A percentile compares a stretch with the other conserved stretches of the same genome.
Conservation (phyloP, 1,140 invertebrate genomes). For the Paraescarpia echinospica region DNA sequence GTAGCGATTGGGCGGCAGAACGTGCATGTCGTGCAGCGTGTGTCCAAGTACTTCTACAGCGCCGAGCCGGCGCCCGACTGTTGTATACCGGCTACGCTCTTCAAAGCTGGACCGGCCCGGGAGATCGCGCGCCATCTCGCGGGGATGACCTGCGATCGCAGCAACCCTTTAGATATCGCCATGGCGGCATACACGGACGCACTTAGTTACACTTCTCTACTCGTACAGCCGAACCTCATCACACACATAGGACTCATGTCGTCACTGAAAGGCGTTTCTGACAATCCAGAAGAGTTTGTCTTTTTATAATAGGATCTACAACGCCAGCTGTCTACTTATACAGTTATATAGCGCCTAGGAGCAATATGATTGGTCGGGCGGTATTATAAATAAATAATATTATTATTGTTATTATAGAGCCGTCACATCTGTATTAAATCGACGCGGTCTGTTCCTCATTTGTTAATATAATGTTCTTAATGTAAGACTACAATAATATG, state of each 20-base stretch:
- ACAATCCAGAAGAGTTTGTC: neutral
- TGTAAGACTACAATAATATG: no score
- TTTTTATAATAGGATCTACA: no score
- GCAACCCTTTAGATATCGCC: neutral
- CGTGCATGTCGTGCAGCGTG: neutral
- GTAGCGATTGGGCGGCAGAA: neutral
- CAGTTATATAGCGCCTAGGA: no score
- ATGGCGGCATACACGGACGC: neutral
- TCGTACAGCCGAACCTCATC: constrained; percentile 15
- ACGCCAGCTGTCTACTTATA: no score
- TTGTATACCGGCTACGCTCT: constrained; percentile 12
- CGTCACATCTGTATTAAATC: no score
- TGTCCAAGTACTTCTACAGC: constrained; percentile 3
- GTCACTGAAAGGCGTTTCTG: neutral
- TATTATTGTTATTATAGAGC: no score
- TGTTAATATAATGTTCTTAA: no score
- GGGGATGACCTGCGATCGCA: neutral
- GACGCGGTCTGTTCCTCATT: no score
- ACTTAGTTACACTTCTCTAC: no score
- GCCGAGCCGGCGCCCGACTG: neutral
- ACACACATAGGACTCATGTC: constrained; percentile 15
- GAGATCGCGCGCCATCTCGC: neutral
- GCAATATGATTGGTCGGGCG: no score
- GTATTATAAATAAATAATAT: no score
- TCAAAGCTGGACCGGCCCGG: neutral